Evolutionary conservation across 92 coral and sea anemone species (phyloP), one percentile per base, ranked within the genome.

Genomic region (Montipora capitata): DNA sequence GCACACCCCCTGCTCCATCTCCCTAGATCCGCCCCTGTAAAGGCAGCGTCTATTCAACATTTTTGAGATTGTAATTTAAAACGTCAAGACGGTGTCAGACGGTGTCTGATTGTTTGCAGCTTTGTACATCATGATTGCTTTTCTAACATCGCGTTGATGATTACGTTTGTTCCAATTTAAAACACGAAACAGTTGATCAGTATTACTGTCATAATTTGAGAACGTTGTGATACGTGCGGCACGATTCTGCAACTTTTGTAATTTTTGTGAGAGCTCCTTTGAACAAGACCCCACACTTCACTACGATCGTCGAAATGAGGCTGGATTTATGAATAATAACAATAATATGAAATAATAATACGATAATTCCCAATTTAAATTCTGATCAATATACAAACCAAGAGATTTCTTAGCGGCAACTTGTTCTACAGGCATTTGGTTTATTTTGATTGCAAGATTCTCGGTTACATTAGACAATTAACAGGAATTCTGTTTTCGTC

Each of bases 221-320:
- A 45, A 45, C 27, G 78, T 88, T 77, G 72, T 58, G 40, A 85
- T 90, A 41, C 72, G 86, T 7, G 87, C 86, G 27, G 91, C 93
- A 56, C 77, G 90, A 56, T 87, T 88, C 72, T 77, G 92, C 14
- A 88, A 76, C 80, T 82, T 92, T 78, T 92, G 92, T 27, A 82
- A 82, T 27, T 85, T 85, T 27, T 70, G 45, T 13, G 85, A 83
- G 42, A 83, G 80, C 42, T 75, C 54, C 75, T 81, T 72, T 40
- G 27, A 35, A 89, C 89, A 89, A 79, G 75, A 83, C 94, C 85
- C 16, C 8, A 45, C 51, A 90, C 90, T 49, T 40, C 89, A 89
- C 77, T 76, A 48, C 89, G 77, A 35, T 83, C 84, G 10, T 76
- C 57, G 63, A 83, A 76, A 40, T 77, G 80, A 42, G 93, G 84